Evolutionary conservation across 1,140 invertebrate species (phyloP).

Genomic region (Trypoxylus dichotomus): DNA sequence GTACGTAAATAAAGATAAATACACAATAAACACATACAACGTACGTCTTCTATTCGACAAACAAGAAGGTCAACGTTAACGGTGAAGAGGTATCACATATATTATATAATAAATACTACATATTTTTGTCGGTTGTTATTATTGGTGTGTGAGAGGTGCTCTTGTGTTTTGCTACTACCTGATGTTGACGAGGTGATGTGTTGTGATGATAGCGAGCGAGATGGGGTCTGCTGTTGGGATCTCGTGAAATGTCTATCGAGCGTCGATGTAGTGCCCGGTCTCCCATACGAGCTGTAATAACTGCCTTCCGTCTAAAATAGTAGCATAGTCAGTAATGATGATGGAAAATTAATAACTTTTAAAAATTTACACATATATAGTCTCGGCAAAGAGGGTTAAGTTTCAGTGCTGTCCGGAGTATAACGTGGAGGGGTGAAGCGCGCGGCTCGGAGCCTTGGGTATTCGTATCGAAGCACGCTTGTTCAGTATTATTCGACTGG

Average conservation of each 20-base stretch:
- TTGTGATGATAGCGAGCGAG: conserved; percentile 68
- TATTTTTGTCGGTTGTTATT: background rate
- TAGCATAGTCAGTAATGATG: conserved; percentile 27
- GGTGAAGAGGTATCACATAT: no score
- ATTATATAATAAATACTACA: background rate
- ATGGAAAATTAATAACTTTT: no score
- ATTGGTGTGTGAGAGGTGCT: background rate
- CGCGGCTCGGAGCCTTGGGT: no score
- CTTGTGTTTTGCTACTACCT: conserved; percentile 37
- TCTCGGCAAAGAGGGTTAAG: no score
- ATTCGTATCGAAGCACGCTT: no score
- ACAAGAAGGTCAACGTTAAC: background rate
- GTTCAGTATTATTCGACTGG: no score
- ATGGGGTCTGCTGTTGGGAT: conserved; percentile 56
- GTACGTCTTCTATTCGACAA: background rate
- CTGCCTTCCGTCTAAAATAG: conserved; percentile 62
- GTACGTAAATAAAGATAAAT: no score
- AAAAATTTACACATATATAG: no score
- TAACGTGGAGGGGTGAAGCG: no score
- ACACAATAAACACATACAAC: no score
- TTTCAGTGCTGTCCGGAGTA: no score
- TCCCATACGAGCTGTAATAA: conserved; percentile 60
- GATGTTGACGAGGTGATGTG: conserved; percentile 60
- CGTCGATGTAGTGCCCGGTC: conserved; percentile 58
- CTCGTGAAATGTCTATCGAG: conserved; percentile 58